Base-by-base conservation (phyloP, 2,113 vertebrate genomes). In the Thalassarche chlororhynchos region DNA sequence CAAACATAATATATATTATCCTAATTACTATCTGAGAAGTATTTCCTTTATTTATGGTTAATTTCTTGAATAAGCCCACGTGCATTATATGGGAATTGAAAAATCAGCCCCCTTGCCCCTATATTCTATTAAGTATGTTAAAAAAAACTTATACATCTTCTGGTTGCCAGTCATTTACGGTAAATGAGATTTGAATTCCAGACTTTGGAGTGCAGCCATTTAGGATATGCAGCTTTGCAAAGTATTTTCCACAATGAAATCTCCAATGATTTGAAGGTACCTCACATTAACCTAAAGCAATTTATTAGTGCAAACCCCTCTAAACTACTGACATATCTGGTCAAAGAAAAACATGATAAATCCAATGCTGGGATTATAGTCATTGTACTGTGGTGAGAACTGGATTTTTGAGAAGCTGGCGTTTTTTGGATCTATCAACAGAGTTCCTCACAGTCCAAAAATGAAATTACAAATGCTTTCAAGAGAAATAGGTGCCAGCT, bases 111-210 rank as follows among this genome's bases (percentile, higher is more conserved):
- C 14, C 9, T 32, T 74, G 28, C 10, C 55, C 15, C 7, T 47
- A 18, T 61, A 55, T 8, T 78, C 17, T 89, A 16, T 46, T 71
- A 89, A 54, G 71, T 51, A 46, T n/a, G 36, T 36, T 10, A 8
- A 16, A 70, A 75, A 83, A 68, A 38, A 34, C 0, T 42, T 44
- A n/a, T n/a, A 58, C 17, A 19, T 66, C 40, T 84, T 61, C 61
- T 84, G 44, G 52, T 69, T 85, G 58, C 84, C 84, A 89, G 86
- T 93, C 77, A 76, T 84, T 92, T 91, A 93, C 0, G 0, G 72
- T 82, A 95, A 96, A 87, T 68, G 94, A 89, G 91, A 91, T 64
- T 62, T 47, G n/a, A 94, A 94, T 93, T 89, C 74, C 91, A 96
- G 91, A 51, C 77, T 91, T 80, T 91, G 94, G 91, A 96, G 81